A percentile compares a stretch with the other conserved stretches of the same genome.
These are phyloP conservation scores for Macroglossus sobrinus DNA, from an alignment of 2,113 vertebrate genomes.

Conservation along the genomic window DNA sequence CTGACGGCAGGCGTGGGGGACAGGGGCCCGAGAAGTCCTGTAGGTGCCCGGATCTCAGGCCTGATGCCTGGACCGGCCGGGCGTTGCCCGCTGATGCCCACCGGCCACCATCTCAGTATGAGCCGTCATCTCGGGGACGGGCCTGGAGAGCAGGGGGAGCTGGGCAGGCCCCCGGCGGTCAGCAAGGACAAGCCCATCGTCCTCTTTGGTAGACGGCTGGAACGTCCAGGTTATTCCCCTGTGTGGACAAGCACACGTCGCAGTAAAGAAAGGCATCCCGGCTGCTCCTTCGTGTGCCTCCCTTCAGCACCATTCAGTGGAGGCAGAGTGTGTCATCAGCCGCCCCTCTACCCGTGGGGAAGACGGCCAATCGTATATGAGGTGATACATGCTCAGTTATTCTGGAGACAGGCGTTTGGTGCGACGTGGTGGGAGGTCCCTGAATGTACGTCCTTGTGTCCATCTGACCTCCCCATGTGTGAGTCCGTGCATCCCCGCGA, in stretches of 20 bases:
- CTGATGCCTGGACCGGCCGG: background rate
- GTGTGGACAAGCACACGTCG: background rate
- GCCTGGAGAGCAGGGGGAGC: background rate
- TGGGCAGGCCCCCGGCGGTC: background rate
- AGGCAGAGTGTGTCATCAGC: background rate
- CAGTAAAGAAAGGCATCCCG: background rate
- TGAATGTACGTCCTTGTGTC: background rate
- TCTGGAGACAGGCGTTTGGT: background rate
- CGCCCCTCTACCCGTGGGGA: background rate
- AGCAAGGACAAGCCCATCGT: background rate
- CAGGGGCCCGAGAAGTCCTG: no score
- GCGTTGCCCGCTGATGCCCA: background rate
- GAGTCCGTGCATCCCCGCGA: rapidly evolving
- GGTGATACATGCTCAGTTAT: background rate
- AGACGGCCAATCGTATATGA: background rate
- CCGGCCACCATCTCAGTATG: background rate
- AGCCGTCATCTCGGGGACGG: background rate
- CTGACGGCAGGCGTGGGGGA: no score
- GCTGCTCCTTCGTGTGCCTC: background rate
- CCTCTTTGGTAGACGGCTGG: background rate
- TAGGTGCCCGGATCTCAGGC: background rate
- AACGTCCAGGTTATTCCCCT: background rate
- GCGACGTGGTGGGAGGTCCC: background rate
- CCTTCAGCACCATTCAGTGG: background rate
- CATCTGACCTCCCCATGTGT: background rate